phyloP scores from a whole-genome alignment of 2,888 invertebrate species.

The Phengaris arion region DNA sequence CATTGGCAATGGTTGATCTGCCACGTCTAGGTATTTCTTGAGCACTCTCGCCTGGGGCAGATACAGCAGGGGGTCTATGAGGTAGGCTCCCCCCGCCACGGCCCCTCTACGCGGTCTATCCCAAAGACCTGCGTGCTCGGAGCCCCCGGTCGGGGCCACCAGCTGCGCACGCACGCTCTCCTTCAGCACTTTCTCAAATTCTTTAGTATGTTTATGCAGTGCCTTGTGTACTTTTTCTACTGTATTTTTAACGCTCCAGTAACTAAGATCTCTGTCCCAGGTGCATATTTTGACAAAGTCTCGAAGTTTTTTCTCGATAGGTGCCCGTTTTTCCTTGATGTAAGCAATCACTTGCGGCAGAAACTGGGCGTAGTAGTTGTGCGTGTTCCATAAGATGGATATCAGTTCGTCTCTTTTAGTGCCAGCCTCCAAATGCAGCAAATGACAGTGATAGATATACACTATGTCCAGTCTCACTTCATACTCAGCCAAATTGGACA shows the following conservation, averaged over 20 bases:
- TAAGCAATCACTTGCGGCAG: constrained; percentile 80
- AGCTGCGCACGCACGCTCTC: constrained; percentile 70
- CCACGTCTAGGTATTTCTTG: constrained; percentile 71
- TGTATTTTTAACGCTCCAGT: constrained; percentile 94
- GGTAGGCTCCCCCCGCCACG: constrained; percentile 70
- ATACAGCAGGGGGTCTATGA: constrained; percentile 67
- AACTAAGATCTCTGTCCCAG: constrained; percentile 96
- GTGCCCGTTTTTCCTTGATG: constrained; percentile 84
- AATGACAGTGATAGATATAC: constrained; percentile 89
- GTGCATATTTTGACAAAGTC: constrained; percentile 97
- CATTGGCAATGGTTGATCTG: constrained; percentile 52
- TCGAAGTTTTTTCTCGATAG: constrained; percentile 94
- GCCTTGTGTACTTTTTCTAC: constrained; percentile 93
- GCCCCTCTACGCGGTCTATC: constrained; percentile 79
- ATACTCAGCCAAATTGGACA: constrained; percentile 91
- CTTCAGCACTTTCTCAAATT: constrained; percentile 85
- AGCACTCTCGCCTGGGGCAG: constrained; percentile 57
- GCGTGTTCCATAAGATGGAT: constrained; percentile 88
- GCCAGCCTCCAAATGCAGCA: constrained; percentile 78
- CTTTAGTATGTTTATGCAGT: constrained; percentile 91
- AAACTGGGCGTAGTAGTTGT: constrained; percentile 92
- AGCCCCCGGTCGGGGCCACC: constrained; percentile 55
- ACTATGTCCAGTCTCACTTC: constrained; percentile 87
- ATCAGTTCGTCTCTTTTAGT: constrained; percentile 76
- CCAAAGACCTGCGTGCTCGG: constrained; percentile 79